Evolutionary conservation across 2,888 invertebrate species (phyloP).

Genomic region (Chymomyza fuscimana): DNA sequence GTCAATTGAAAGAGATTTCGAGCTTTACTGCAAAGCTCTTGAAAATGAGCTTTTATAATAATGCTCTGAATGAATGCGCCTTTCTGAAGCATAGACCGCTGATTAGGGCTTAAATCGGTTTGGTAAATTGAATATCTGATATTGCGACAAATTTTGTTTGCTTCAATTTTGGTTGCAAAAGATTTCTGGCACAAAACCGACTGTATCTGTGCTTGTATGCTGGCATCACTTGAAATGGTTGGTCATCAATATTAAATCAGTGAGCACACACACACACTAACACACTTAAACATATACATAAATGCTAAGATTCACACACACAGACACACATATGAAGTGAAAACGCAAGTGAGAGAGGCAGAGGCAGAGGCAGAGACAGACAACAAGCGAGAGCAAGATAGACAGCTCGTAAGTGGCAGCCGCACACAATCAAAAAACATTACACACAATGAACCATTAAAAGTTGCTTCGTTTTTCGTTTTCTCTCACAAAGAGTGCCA

Average conservation of each 20-base stretch:
- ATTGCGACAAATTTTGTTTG: too few relatives aligned
- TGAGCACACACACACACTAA: constrained; percentile 37
- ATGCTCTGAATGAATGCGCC: too few relatives aligned
- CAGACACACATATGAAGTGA: constrained; percentile 21
- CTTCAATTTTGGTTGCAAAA: too few relatives aligned
- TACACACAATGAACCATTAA: constrained; percentile 66
- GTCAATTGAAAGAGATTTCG: too few relatives aligned
- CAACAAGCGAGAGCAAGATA: background rate
- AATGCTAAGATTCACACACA: constrained; percentile 6
- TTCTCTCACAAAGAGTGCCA: constrained; percentile 5
- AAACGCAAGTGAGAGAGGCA: constrained; percentile 20
- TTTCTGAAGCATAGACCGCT: too few relatives aligned
- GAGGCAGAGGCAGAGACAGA: too few relatives aligned
- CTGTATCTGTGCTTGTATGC: constrained; percentile 29
- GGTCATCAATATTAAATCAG: constrained; percentile 72
- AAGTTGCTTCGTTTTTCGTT: constrained; percentile 62
- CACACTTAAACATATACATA: constrained; percentile 13
- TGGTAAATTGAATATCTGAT: too few relatives aligned
- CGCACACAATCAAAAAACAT: constrained; percentile 24
- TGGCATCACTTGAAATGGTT: constrained; percentile 67
- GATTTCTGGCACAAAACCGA: background rate
- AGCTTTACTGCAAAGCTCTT: too few relatives aligned
- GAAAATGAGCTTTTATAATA: too few relatives aligned
- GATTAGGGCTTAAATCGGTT: too few relatives aligned
- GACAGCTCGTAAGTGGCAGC: constrained; percentile 51